Conservation (phyloP, 2,113 vertebrate genomes). For the Mustela nigripes region DNA sequence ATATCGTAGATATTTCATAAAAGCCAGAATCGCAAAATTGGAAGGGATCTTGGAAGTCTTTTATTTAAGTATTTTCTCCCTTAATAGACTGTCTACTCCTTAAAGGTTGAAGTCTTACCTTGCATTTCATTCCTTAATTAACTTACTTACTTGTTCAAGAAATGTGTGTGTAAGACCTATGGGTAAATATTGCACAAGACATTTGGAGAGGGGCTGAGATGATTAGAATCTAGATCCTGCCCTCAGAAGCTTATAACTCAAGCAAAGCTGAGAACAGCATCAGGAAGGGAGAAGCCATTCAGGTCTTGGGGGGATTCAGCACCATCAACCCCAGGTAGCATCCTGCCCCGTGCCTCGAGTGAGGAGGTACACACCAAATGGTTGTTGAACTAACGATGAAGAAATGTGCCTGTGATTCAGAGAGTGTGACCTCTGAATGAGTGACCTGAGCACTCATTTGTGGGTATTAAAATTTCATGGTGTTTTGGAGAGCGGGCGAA, state of each 20-base stretch:
- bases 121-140: neutral
- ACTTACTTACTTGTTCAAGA: conserved; percentile 27
- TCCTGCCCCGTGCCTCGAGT: neutral
- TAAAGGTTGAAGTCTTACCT: neutral
- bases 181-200: neutral
- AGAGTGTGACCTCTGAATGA: neutral
- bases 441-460: neutral
- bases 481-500: neutral
- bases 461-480: conserved; percentile 18
- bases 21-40: conserved; percentile 36
- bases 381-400: neutral
- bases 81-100: neutral
- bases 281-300: neutral
- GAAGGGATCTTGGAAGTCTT: neutral
- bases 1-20: neutral
- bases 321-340: neutral
- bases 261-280: neutral
- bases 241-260: neutral
- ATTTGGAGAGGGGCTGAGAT: neutral
- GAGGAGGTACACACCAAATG: neutral
- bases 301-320: neutral
- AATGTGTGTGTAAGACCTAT: neutral
- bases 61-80: conserved; percentile 33
- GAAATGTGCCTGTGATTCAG: neutral
- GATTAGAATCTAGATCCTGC: neutral